phyloP scores from a whole-genome alignment of 2,888 invertebrate genomes.

The Agrypnus murinus region DNA sequence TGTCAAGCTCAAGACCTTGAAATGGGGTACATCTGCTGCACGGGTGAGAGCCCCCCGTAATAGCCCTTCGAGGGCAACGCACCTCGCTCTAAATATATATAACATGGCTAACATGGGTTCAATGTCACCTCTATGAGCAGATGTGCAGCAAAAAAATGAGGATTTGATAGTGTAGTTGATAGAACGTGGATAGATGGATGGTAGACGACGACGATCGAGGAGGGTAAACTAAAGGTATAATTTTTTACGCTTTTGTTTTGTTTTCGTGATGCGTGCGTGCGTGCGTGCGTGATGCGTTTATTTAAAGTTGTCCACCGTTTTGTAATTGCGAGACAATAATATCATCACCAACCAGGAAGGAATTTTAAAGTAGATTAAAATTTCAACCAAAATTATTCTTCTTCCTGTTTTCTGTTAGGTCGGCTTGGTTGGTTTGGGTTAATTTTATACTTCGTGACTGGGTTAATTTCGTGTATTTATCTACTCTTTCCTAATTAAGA shows the following conservation, averaged over 20 bases:
- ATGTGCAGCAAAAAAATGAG: constrained; percentile 50
- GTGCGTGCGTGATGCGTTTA: no score
- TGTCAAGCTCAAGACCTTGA: constrained; percentile 37
- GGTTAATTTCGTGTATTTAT: constrained; percentile 16
- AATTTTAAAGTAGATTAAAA: constrained; percentile 1
- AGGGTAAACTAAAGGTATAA: constrained; percentile 36
- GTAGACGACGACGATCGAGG: constrained; percentile 31
- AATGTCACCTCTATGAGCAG: constrained; percentile 49
- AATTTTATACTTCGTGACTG: constrained; percentile 18
- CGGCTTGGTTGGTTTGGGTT: no score
- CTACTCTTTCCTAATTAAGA: neutral
- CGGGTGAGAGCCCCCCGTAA: constrained; percentile 52
- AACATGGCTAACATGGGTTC: constrained; percentile 44
- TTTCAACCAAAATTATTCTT: neutral
- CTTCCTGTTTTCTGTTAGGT: no score
- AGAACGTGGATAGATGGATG: constrained; percentile 38
- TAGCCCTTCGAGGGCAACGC: constrained; percentile 49
- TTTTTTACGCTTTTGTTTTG: constrained; percentile 30
- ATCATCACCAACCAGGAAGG: no score
- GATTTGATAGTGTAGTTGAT: constrained; percentile 48
- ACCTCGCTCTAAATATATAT: constrained; percentile 46
- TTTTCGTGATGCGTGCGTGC: constrained; percentile 1
- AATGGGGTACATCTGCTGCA: constrained; percentile 52
- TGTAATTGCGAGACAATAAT: no score
- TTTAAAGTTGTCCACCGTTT: no score